A percentile compares a stretch with the other conserved stretches of the same genome.
phyloP scores from a whole-genome alignment of 2,797 vertebrate species.

The Ciconia nigra region DNA sequence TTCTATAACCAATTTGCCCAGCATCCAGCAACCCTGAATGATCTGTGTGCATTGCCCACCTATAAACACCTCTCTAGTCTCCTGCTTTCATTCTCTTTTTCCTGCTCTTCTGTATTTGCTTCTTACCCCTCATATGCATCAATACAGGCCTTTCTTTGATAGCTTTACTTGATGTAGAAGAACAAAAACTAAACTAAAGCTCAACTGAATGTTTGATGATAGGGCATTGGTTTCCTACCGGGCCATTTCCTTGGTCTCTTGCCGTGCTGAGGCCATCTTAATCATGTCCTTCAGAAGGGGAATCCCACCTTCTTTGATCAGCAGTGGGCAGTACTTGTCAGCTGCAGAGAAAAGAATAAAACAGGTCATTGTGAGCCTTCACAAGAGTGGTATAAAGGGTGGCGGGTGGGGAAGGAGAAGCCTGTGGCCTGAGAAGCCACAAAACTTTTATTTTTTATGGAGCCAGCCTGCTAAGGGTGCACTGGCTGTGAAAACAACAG shows the following conservation, averaged over 20 bases:
- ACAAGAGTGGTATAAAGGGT: too few relatives aligned
- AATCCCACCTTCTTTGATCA: conserved; percentile 95
- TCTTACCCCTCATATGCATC: neutral
- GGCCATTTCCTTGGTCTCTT: conserved; percentile 96
- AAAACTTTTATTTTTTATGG: neutral
- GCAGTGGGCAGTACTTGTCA: conserved; percentile 93
- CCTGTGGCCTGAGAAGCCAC: neutral
- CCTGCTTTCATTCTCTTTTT: neutral
- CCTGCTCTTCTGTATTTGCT: neutral
- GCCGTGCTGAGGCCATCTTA: conserved; percentile 85
- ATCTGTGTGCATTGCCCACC: neutral
- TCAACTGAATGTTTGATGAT: neutral
- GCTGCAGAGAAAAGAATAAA: conserved; percentile 72
- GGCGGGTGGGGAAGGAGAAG: neutral
- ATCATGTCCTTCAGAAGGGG: conserved; percentile 86
- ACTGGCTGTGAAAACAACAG: neutral
- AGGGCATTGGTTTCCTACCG: conserved; percentile 75
- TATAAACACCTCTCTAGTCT: neutral
- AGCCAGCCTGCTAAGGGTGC: neutral
- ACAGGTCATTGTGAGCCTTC: neutral
- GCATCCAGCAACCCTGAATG: neutral
- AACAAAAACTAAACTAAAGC: neutral
- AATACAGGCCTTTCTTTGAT: neutral
- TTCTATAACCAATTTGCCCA: neutral
- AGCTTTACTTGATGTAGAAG: neutral